Evolutionary conservation across 2,888 invertebrate species (phyloP).

Genomic region (Cephus pulcher): DNA sequence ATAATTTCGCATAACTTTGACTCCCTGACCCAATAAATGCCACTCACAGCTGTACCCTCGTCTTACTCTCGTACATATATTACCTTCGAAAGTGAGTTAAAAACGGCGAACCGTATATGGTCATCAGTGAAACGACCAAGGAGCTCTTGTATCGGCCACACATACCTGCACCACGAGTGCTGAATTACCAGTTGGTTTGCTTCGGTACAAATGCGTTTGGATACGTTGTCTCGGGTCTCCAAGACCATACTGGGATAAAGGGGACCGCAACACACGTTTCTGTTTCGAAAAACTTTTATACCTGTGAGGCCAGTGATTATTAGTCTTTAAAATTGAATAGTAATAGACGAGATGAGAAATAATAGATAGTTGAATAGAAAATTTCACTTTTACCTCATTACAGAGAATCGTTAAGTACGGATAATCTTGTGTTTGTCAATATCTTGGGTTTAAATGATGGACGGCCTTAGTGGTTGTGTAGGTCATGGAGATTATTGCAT

Average conservation of each 20-base stretch:
- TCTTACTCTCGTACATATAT: background rate
- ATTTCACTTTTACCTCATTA: background rate
- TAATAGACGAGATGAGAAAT: background rate
- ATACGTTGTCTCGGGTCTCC: background rate
- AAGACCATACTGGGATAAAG: conserved; percentile 33
- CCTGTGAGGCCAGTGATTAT: background rate
- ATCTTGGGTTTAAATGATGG: background rate
- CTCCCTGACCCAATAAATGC: background rate
- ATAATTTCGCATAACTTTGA: background rate
- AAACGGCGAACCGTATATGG: conserved; percentile 55
- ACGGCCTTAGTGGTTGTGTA: background rate
- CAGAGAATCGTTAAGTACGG: background rate
- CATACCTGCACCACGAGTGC: background rate
- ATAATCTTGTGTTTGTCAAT: background rate
- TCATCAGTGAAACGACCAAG: conserved; percentile 21
- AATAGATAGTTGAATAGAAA: background rate
- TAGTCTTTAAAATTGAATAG: background rate
- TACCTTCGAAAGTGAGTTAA: conserved; percentile 50
- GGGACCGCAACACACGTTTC: conserved; percentile 12
- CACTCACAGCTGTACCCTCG: background rate
- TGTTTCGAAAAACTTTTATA: background rate
- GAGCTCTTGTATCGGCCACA: conserved; percentile 7
- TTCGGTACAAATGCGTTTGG: background rate
- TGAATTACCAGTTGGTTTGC: background rate
- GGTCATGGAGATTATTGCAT: background rate